A percentile compares a stretch with the other conserved stretches of the same genome.
Evolutionary conservation across 2,113 vertebrate species (phyloP).

Genomic region (Isurus oxyrinchus): DNA sequence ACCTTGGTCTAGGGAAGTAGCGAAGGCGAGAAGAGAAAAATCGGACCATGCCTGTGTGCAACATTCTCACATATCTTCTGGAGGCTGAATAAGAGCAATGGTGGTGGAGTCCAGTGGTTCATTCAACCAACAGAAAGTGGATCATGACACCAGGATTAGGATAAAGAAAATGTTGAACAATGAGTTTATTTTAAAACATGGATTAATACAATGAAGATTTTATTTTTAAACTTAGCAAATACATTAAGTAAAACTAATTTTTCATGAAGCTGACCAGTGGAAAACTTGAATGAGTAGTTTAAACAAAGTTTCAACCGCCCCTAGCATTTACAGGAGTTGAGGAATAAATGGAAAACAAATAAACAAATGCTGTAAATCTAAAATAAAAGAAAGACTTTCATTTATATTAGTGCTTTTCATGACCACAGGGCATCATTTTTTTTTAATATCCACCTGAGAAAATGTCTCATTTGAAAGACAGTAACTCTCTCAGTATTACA

Average conservation of each 20-base stretch:
- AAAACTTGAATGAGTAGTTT: neutral
- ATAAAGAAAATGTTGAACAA: neutral
- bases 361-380: neutral
- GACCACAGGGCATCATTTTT: no score
- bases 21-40: neutral
- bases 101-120: neutral
- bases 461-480: no score
- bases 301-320: neutral
- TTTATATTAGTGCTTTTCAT: no score
- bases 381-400: neutral
- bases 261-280: neutral
- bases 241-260: neutral
- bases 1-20: neutral
- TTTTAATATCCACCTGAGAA: no score
- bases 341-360: neutral
- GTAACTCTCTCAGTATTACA: no score
- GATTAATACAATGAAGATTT: neutral
- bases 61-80: neutral
- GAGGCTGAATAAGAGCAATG: neutral
- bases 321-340: neutral
- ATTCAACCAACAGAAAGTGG: neutral
- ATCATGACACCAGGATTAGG: neutral
- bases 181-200: neutral
- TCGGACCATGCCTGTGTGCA: neutral
- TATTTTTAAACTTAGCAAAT: neutral